Base-by-base conservation (phyloP, 2,888 invertebrate genomes). In the Empis stercorea region DNA sequence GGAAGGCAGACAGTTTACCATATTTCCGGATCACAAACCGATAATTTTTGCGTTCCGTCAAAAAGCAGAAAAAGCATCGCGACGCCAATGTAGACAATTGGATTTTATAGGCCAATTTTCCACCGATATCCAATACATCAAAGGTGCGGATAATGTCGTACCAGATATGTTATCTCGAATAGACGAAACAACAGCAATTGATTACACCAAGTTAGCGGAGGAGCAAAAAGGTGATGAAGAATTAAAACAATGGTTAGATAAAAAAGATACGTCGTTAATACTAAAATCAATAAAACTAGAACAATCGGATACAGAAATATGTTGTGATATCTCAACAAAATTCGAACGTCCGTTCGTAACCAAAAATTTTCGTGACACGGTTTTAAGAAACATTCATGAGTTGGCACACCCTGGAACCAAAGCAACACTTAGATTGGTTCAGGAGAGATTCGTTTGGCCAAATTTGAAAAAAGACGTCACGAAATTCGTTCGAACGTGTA, bases 251-350 rank as follows among this genome's bases (percentile, higher is more conserved):
- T 32, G 10, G 32, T 32, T 32, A 32, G 13, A 32, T 5, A 20
- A 20, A 20, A 20, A 20, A 5, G 3, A 20, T 20, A 20, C 20
- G 5, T 20, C 20, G 5, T 20, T 20, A 20, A 20, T 4, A 20
- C 5, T 20, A 4, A 20, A 20, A 20, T 20, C 20, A 20, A 5
- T 20, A 20, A 20, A 20, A 20, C 20, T 20, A 20, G 20, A 20
- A 5, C 20, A 32, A 13, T 32, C 32, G 9, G 13, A 40, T 6
- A 40, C 7, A 14, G 40, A 36, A 17, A 37, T 47, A 30, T n/a
- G 7, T 13, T 47, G 47, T 30, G 47, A 47, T 17, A 20, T 45
- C 13, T 48, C 44, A 17, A 45, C 16, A 14, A 30, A 30, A n/a
- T n/a, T 9, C 11, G 20, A 32, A 17, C n/a, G 45, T 34, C 48